Evolutionary conservation across 2,888 invertebrate genomes (phyloP), one percentile per base, ranked within the genome.

Genomic region (Acleris holmiana): DNA sequence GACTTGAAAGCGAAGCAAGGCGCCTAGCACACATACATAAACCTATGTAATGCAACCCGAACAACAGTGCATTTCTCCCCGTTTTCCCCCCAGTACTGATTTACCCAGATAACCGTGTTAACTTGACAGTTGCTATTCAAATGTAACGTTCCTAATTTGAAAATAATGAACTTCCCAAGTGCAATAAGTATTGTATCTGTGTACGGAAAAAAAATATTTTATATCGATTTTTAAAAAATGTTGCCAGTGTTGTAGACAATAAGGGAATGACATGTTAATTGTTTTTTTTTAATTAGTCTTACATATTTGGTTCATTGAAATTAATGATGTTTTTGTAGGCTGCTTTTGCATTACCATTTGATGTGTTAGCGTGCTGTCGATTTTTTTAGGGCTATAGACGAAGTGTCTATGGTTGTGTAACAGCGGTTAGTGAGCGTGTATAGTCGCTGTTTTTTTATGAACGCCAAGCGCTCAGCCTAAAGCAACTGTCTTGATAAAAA

Each of bases 1-100:
- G 89, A 90, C 90, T 90, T 84, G 77, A 85, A 84, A 86, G 83
- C 83, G 78, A 88, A 86, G 86, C 85, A 84, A 77, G 83, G 84
- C 82, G 83, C 82, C 79, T 82, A 83, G 72, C 79, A 84, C 76
- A 82, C 76, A 80, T 77, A 80, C 74, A 82, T 73, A 76, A 75
- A 76, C 71, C 75, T 68, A 72, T 64, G 69, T 68, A 72, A 69
- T 35, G 35, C 35, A 35, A 13, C 35, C 71, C 68, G 76, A 78
- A 80, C 76, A 75, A 80, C 71, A 70, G 76, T 77, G 77, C 79
- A 76, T 76, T 78, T 78, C 74, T 73, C 40, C 21, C 54, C 25
- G 53, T 8, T 54, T 55, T 53, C 29, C 21, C 35, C 25, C 40
- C 17, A 21, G 40, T 29, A 29, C 29, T 29, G 29, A 29, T 40